These are phyloP conservation scores for Craseonycteris thonglongyai DNA, from an alignment of 2,113 vertebrate genomes.

Conservation along the genomic window DNA sequence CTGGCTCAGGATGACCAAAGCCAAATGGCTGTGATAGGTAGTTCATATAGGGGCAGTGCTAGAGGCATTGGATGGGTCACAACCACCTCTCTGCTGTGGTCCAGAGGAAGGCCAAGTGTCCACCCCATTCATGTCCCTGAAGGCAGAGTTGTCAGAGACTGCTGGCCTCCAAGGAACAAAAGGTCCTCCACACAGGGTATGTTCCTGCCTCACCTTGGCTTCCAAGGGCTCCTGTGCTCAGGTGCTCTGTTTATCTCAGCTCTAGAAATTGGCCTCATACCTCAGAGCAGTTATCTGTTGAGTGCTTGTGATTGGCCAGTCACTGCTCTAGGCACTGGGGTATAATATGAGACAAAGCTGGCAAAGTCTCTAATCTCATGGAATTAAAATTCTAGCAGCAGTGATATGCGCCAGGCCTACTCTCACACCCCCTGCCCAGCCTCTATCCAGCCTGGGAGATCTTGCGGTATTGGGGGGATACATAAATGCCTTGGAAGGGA, in stretches of 20 bases:
- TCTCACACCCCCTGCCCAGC: not conserved
- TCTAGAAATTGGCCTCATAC: not conserved
- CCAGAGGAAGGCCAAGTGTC: not conserved
- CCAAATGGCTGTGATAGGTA: conserved; percentile 46
- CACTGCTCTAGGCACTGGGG: not conserved
- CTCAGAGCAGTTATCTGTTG: not conserved
- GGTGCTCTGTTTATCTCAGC: not conserved
- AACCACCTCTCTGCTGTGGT: not conserved
- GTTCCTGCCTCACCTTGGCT: not conserved
- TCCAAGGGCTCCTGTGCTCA: not conserved
- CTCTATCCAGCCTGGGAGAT: not conserved
- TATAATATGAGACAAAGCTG: not conserved
- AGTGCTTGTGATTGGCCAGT: not conserved
- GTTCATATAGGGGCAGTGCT: not conserved
- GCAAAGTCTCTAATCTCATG: not conserved
- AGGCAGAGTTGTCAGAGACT: no score
- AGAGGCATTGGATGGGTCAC: not conserved
- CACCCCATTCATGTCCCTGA: not conserved
- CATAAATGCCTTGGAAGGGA: not conserved
- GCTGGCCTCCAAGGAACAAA: not conserved
- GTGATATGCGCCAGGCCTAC: not conserved
- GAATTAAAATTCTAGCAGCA: not conserved
- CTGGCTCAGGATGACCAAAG: not conserved
- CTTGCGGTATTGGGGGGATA: no score
- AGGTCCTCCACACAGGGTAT: not conserved